Conservation (phyloP, 2,797 vertebrate species). For the Clarias fuscus region DNA sequence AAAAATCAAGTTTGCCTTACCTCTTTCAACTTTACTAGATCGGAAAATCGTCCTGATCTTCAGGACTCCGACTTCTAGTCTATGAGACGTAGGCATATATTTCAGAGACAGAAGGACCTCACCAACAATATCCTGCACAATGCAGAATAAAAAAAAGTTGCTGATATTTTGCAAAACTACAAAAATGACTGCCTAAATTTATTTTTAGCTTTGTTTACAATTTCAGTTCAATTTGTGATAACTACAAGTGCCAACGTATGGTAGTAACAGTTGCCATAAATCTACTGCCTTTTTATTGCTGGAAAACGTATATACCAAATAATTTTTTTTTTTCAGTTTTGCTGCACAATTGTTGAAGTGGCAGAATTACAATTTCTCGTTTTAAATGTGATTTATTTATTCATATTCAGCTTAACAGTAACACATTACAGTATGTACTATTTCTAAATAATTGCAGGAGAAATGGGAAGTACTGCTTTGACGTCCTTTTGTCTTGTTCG, state of each 20-base stretch:
- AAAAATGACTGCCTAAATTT: background rate
- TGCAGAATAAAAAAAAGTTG: background rate
- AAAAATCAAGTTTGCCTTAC: conserved; percentile 46
- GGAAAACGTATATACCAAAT: background rate
- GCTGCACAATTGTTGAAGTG: background rate
- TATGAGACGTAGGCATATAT: conserved; percentile 73
- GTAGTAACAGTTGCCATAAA: background rate
- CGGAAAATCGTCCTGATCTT: conserved; percentile 68
- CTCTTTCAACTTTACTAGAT: conserved; percentile 49
- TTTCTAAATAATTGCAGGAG: background rate
- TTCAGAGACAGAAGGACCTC: conserved; percentile 76
- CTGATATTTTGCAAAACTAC: background rate
- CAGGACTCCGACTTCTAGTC: conserved; percentile 70
- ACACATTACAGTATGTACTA: background rate
- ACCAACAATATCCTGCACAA: conserved; percentile 73
- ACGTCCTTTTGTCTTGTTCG: background rate
- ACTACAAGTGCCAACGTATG: background rate
- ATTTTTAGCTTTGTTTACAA: background rate
- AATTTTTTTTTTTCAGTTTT: background rate
- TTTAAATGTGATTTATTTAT: background rate
- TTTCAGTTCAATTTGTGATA: background rate
- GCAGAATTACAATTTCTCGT: background rate
- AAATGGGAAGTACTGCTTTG: background rate
- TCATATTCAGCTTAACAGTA: background rate
- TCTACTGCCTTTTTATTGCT: background rate